Evolutionary conservation across 35 echinoderm and acorn worm genomes (phyloP), one percentile per base, ranked within the genome.

Genomic region (Eucidaris tribuloides): DNA sequence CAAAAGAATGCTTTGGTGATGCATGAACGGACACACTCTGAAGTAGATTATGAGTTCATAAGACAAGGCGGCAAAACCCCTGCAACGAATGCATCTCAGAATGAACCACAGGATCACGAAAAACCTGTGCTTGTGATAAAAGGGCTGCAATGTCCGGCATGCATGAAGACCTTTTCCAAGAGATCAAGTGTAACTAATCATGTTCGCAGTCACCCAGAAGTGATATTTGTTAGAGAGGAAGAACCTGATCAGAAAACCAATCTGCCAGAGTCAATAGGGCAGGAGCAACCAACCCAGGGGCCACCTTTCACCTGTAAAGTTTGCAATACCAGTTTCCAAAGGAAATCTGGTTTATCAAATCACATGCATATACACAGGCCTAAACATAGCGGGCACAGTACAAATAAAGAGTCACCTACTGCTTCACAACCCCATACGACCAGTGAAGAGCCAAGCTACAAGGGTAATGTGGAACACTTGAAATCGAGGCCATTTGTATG

Each of bases 311-410:
- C 38, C 22, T 74, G 68, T 44, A 13, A 36, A 9, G 37, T 74
- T 22, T 74, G 68, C 36, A 33, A 35, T 36, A 74, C 44, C n/a
- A 41, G 34, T 24, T 74, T 74, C 68, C 24, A 25, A 22, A 74
- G 41, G 22, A 9, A 36, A 44, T 74, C 68, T 35, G 41, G 68
- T 18, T 40, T 74, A 1, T 74, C 68, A 35, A 74, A 74, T 74
- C 68, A 74, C 68, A 38, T 74, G 68, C 68, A 74, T 40, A 35
- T 40, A 42, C 68, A 74, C 68, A n/a, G n/a, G n/a, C n/a, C n/a
- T n/a, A n/a, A n/a, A n/a, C n/a, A n/a, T n/a, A n/a, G n/a, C n/a
- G n/a, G n/a, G n/a, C n/a, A n/a, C n/a, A n/a, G n/a, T n/a, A n/a
- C n/a, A n/a, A n/a, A n/a, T n/a, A n/a, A n/a, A n/a, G n/a, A n/a